A percentile compares a stretch with the other conserved stretches of the same genome.
These are phyloP conservation scores for Petrocephalus zakoni DNA, from an alignment of 2,113 vertebrate genomes.

Conservation along the genomic window DNA sequence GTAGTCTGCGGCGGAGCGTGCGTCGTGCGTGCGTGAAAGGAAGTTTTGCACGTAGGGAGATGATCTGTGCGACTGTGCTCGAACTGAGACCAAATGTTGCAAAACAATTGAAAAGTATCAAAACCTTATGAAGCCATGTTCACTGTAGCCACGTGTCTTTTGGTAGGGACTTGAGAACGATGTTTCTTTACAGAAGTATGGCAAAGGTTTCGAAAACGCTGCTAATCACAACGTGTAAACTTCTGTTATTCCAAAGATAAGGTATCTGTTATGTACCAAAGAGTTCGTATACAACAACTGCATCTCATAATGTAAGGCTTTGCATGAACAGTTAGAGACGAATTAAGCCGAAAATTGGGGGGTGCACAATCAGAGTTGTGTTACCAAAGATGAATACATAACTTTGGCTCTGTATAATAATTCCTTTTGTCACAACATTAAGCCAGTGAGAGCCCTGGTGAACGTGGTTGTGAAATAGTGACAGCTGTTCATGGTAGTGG, in stretches of 20 bases:
- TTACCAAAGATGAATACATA: background rate
- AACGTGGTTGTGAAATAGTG: background rate
- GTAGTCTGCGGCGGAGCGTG: background rate
- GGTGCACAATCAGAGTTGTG: background rate
- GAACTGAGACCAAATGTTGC: background rate
- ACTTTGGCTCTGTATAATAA: background rate
- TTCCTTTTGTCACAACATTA: background rate
- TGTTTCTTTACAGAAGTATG: background rate
- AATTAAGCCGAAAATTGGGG: no score
- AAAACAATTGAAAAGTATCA: background rate
- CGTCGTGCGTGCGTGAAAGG: fast-evolving
- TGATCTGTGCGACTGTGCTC: background rate
- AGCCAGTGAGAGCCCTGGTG: background rate
- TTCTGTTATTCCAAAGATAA: background rate
- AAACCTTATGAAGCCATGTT: background rate
- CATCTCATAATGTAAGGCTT: background rate
- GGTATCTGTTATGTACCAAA: background rate
- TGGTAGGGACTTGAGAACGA: background rate
- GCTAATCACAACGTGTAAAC: background rate
- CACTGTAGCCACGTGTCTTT: background rate
- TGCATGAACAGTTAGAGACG: no score
- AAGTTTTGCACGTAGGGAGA: no score
- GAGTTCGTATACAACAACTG: background rate
- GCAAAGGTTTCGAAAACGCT: background rate
- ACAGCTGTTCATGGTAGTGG: background rate